phyloP scores from a whole-genome alignment of 2,113 vertebrate species.

The Crypturellus undulatus region DNA sequence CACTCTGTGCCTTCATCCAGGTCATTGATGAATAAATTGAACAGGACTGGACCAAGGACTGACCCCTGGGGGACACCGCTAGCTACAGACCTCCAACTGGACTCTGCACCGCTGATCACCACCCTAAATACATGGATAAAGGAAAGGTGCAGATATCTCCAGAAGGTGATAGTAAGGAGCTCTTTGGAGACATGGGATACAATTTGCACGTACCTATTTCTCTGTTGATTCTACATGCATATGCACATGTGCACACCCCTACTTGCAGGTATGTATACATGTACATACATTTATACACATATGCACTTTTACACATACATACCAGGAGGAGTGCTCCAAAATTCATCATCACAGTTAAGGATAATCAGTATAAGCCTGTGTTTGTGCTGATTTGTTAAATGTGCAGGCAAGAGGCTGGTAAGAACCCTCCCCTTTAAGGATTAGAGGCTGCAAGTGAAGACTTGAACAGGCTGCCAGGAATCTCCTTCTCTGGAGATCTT shows the following conservation, averaged over 20 bases:
- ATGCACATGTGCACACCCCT: background rate
- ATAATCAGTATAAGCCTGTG: background rate
- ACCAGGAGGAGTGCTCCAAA: background rate
- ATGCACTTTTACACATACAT: too few species aligned
- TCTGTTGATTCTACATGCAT: background rate
- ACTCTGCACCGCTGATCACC: too few species aligned
- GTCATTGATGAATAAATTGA: too few species aligned
- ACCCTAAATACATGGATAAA: background rate
- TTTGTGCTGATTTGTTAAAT: background rate
- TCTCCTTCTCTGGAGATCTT: too few species aligned
- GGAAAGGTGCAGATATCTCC: background rate
- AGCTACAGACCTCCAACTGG: too few species aligned
- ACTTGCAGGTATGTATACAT: accelerated
- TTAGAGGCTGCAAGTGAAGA: background rate
- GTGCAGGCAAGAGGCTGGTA: background rate
- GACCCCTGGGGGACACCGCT: too few species aligned
- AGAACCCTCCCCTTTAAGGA: background rate
- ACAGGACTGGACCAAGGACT: too few species aligned
- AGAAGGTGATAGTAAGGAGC: background rate
- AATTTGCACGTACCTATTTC: background rate
- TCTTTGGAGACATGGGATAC: background rate
- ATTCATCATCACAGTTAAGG: background rate
- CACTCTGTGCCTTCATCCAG: too few species aligned
- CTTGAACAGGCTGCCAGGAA: too few species aligned
- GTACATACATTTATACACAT: too few species aligned